These are phyloP conservation scores for Nomada ferruginata DNA, from an alignment of 2,888 invertebrate genomes.

Conservation along the genomic window DNA sequence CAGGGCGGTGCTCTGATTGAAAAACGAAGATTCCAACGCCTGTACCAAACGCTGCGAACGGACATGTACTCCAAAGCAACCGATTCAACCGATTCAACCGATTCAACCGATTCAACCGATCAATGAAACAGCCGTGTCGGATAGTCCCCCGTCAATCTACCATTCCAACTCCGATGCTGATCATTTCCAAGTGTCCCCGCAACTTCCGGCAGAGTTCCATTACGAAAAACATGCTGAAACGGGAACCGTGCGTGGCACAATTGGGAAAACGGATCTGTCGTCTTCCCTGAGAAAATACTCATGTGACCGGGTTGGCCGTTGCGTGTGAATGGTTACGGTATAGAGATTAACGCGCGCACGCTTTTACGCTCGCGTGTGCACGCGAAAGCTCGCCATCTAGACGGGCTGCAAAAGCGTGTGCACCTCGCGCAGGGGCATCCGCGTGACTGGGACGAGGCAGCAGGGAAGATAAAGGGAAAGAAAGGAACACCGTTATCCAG, in stretches of 20 bases:
- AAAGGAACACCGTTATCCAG: constrained; percentile 59
- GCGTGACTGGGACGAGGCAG: constrained; percentile 46
- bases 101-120: too few relatives aligned
- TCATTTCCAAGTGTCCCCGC: too few relatives aligned
- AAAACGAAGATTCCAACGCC: too few relatives aligned
- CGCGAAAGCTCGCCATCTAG: constrained; percentile 23
- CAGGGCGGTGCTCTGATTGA: too few relatives aligned
- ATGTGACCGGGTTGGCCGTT: constrained; percentile 63
- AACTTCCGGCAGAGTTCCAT: too few relatives aligned
- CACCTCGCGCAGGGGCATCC: constrained; percentile 19
- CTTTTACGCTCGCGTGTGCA: constrained; percentile 7
- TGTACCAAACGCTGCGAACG: too few relatives aligned
- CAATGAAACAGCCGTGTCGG: too few relatives aligned
- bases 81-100: too few relatives aligned
- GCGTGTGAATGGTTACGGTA: constrained; percentile 73
- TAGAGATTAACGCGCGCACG: constrained; percentile 58
- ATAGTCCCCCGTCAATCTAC: too few relatives aligned
- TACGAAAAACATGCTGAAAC: constrained; percentile 9
- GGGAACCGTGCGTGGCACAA: constrained; percentile 32
- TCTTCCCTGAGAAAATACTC: constrained; percentile 80
- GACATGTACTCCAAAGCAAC: too few relatives aligned
- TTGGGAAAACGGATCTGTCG: constrained; percentile 57
- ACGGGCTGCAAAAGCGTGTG: constrained; percentile 6
- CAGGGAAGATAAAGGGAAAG: constrained; percentile 13
- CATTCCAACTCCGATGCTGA: too few relatives aligned